Evolutionary conservation across 1,140 invertebrate genomes (phyloP).

Genomic region (Drosophila ogumai): DNA sequence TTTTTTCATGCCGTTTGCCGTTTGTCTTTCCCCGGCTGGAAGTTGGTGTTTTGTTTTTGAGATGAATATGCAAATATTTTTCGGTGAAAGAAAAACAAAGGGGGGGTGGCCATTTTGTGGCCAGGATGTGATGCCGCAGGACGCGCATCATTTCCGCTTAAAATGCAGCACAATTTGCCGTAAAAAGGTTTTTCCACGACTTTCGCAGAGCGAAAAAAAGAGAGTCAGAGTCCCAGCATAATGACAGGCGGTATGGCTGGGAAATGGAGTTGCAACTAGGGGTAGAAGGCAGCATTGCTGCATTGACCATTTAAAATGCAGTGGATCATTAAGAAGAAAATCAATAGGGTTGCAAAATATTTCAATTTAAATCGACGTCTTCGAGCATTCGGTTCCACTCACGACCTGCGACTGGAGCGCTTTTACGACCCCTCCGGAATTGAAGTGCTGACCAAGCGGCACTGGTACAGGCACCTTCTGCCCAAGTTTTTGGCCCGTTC

Average conservation of each 20-base stretch:
- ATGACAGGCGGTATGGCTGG: slow-evolving; percentile 51
- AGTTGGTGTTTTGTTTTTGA: slow-evolving; percentile 80
- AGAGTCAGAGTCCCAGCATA: slow-evolving; percentile 38
- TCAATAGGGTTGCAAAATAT: slow-evolving; percentile 76
- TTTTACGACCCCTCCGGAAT: slow-evolving; percentile 68
- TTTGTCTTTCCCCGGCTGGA: slow-evolving; percentile 67
- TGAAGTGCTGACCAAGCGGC: slow-evolving; percentile 60
- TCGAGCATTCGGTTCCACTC: slow-evolving; percentile 19
- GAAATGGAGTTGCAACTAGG: slow-evolving; percentile 3
- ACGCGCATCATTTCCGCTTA: slow-evolving; percentile 80
- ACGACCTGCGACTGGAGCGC: slow-evolving; percentile 38
- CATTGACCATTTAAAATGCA: slow-evolving; percentile 70
- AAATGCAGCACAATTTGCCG: slow-evolving; percentile 81
- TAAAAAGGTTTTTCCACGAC: slow-evolving; percentile 68
- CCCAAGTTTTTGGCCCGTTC: slow-evolving; percentile 32
- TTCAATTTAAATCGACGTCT: slow-evolving; percentile 69
- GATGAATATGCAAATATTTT: slow-evolving; percentile 84
- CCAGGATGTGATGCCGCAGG: slow-evolving; percentile 77
- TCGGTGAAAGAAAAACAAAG: slow-evolving; percentile 49
- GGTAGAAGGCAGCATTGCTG: slow-evolving; percentile 17
- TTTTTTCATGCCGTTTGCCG: slow-evolving; percentile 58
- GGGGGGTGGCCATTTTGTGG: slow-evolving; percentile 67
- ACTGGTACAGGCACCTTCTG: slow-evolving; percentile 45
- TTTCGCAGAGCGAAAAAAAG: slow-evolving; percentile 14
- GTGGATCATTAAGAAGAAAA: slow-evolving; percentile 75